phyloP scores from a whole-genome alignment of 92 coral and sea anemone genomes.

The Porites rus region DNA sequence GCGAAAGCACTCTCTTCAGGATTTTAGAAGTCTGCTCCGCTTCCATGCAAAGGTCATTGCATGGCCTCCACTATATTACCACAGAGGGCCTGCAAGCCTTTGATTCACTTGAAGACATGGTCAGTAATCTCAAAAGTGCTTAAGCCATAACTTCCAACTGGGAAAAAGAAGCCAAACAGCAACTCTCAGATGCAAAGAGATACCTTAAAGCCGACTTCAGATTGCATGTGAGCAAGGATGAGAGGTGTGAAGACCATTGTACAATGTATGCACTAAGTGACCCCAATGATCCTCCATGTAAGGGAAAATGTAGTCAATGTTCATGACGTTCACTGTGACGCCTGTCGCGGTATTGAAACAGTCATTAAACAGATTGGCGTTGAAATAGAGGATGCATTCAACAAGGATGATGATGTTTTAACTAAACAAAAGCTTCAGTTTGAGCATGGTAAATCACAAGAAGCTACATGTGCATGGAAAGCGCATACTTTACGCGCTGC shows the following conservation, averaged over 20 bases:
- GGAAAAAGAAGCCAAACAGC: background rate
- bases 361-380: conserved; percentile 23
- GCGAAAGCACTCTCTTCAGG: conserved; percentile 37
- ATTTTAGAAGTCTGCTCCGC: conserved; percentile 40
- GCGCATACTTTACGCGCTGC: conserved; percentile 7
- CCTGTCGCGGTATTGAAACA: conserved; percentile 12
- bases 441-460: conserved; percentile 29
- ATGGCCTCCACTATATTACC: conserved; percentile 6
- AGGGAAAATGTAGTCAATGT: background rate
- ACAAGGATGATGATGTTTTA: background rate
- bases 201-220: conserved; percentile 62
- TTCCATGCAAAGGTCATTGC: conserved; percentile 34
- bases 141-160: background rate
- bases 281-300: conserved; percentile 13
- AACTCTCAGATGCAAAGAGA: conserved; percentile 44
- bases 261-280: background rate
- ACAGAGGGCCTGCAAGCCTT: conserved; percentile 22
- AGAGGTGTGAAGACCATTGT: conserved; percentile 45
- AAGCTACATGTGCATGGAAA: conserved; percentile 14
- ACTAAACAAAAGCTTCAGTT: conserved; percentile 22
- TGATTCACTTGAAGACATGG: background rate
- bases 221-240: conserved; percentile 56
- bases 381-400: background rate
- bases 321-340: conserved; percentile 6
- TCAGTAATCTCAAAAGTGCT: background rate